Evolutionary conservation across 2,888 invertebrate genomes (phyloP), one percentile per base, ranked within the genome.

Genomic region (Siphlonurus alternatus): DNA sequence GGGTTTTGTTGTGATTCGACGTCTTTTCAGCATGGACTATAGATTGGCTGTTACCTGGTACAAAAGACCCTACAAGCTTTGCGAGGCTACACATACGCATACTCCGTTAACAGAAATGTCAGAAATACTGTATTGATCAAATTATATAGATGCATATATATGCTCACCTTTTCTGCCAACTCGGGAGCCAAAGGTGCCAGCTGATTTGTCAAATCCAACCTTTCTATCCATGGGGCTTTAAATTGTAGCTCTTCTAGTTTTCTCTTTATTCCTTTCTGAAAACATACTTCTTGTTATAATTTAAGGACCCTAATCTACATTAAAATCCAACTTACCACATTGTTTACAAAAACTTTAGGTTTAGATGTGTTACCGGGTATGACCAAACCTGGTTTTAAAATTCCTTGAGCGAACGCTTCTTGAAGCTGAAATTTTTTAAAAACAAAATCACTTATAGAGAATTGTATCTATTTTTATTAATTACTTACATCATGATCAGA

Each of bases 121-220:
- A n/a, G n/a, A n/a, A n/a, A n/a, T n/a, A n/a, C n/a, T n/a, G n/a
- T n/a, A n/a, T n/a, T n/a, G n/a, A n/a, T n/a, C n/a, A n/a, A n/a
- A n/a, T n/a, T n/a, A n/a, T n/a, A n/a, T n/a, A n/a, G n/a, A n/a
- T n/a, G n/a, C n/a, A n/a, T n/a, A n/a, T n/a, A n/a, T n/a, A n/a
- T 64, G 64, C 68, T 65, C 68, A 74, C 74, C 70, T 74, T 71
- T 53, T 88, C 73, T 0, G 87, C 88, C 53, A 93, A 77, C 74
- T 93, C 93, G 0, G 93, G 93, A 0, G 93, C 93, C 72, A 93
- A 73, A 0, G 91, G 87, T 0, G 93, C 92, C 23, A 87, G 82
- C 22, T 81, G 78, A 68, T 87, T 91, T 0, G 86, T 78, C 70
- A 91, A 79, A 71, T 95, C 94, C 65, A 97, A 75, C 15, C 85